Evolutionary conservation across 2,797 vertebrate genomes (phyloP).

Genomic region (Acipenser oxyrinchus): DNA sequence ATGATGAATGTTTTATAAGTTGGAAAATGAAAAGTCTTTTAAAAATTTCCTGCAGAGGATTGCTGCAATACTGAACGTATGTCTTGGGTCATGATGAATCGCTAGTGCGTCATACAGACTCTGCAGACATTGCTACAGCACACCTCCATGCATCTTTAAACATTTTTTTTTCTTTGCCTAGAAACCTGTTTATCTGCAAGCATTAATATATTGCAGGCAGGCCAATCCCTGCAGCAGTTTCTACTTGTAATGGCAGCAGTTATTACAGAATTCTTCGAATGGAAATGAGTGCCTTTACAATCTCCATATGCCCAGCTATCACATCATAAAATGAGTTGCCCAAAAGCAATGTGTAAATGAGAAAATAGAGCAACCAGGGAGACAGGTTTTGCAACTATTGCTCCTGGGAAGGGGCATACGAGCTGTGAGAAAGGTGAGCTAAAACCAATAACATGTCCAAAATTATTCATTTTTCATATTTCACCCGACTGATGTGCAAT

Average conservation of each 20-base stretch:
- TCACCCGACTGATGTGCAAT: not conserved
- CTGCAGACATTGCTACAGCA: not conserved
- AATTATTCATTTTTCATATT: not conserved
- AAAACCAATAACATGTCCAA: not conserved
- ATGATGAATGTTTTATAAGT: too few relatives aligned
- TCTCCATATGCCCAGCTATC: too few relatives aligned
- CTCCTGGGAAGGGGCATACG: not conserved
- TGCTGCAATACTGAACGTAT: slow-evolving; percentile 24
- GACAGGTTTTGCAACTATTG: not conserved
- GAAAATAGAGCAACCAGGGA: not conserved
- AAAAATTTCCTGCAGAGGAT: slow-evolving; percentile 10
- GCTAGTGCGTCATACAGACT: not conserved
- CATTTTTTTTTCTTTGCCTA: slow-evolving; percentile 5
- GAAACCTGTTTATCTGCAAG: slow-evolving; percentile 14
- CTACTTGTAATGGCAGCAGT: too few relatives aligned
- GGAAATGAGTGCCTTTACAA: too few relatives aligned
- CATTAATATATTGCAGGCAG: slow-evolving; percentile 20
- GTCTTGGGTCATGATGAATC: not conserved
- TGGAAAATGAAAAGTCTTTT: too few relatives aligned
- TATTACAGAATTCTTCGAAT: too few relatives aligned
- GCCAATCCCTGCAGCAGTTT: too few relatives aligned
- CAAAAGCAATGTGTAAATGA: not conserved
- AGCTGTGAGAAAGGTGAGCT: not conserved
- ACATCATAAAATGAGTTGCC: not conserved
- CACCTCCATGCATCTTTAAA: not conserved